Evolutionary conservation across 2,888 invertebrate species (phyloP).

Genomic region (Lepeophtheirus nordmannii): DNA sequence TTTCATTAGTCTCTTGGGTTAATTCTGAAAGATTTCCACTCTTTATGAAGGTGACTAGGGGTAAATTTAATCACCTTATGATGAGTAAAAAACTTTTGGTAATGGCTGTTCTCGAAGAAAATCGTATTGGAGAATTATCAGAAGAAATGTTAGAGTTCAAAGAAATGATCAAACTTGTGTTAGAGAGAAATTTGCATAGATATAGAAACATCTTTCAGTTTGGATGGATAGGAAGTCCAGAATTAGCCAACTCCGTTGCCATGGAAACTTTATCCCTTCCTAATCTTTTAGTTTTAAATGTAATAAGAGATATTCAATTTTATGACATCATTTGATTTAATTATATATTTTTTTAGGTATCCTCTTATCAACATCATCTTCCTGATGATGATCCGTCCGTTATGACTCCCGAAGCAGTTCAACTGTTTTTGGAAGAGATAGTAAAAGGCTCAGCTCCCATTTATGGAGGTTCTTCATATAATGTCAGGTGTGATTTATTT

Average conservation of each 20-base stretch:
- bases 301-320: not conserved
- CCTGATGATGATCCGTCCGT: constrained; percentile 60
- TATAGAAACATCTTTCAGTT: constrained; percentile 54
- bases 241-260: constrained; percentile 80
- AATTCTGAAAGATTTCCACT: constrained; percentile 73
- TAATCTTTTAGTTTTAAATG: not conserved
- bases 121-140: constrained; percentile 62
- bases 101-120: constrained; percentile 70
- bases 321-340: constrained; percentile 43
- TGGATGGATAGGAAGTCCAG: constrained; percentile 81
- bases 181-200: constrained; percentile 42
- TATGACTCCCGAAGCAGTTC: constrained; percentile 60
- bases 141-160: constrained; percentile 51
- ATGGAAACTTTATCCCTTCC: constrained; percentile 59
- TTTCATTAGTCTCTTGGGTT: constrained; percentile 47
- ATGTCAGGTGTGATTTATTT: constrained; percentile 12
- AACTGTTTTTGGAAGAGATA: constrained; percentile 58
- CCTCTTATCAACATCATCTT: constrained; percentile 78
- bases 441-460: constrained; percentile 62
- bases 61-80: constrained; percentile 60
- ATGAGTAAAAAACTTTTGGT: constrained; percentile 72
- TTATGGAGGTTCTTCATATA: constrained; percentile 10
- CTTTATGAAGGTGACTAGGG: constrained; percentile 61
- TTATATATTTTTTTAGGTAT: constrained; percentile 75
- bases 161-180: constrained; percentile 66